Conservation (phyloP, 2,888 invertebrate species). For the Cheilosia vernalis region DNA sequence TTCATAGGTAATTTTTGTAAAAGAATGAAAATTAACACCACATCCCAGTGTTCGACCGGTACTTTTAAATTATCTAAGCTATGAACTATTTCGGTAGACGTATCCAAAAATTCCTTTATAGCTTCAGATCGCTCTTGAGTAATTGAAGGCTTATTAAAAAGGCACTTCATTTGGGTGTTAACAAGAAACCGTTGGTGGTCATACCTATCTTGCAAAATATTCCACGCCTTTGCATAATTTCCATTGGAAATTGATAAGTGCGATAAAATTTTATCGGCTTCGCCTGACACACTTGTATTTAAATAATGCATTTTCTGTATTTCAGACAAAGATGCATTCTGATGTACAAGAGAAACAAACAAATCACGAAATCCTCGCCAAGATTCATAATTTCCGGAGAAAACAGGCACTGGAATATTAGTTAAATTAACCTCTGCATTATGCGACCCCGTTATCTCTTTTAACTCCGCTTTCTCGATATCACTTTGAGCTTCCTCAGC, state of each 20-base stretch:
- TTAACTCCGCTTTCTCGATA: neutral
- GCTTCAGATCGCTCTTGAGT: neutral
- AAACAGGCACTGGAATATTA: constrained; percentile 11
- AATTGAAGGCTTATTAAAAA: neutral
- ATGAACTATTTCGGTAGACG: neutral
- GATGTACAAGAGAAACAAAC: constrained; percentile 11
- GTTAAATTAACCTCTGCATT: neutral
- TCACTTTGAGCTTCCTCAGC: neutral
- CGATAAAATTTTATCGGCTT: constrained; percentile 16
- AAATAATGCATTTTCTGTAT: constrained; percentile 28
- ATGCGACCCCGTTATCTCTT: neutral
- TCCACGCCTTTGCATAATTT: neutral
- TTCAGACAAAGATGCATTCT: constrained; percentile 9
- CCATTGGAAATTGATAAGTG: neutral
- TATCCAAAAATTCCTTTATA: neutral
- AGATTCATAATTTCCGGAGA: neutral
- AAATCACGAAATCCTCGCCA: constrained; percentile 15
- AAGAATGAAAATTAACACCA: neutral
- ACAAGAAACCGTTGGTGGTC: neutral
- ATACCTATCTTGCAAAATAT: neutral
- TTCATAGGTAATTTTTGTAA: neutral
- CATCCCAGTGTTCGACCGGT: no score
- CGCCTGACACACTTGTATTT: constrained; percentile 10
- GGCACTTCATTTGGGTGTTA: neutral
- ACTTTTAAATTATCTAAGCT: neutral